Base-by-base conservation (phyloP, 2,888 invertebrate genomes). In the Holacanthella duospinosa region DNA sequence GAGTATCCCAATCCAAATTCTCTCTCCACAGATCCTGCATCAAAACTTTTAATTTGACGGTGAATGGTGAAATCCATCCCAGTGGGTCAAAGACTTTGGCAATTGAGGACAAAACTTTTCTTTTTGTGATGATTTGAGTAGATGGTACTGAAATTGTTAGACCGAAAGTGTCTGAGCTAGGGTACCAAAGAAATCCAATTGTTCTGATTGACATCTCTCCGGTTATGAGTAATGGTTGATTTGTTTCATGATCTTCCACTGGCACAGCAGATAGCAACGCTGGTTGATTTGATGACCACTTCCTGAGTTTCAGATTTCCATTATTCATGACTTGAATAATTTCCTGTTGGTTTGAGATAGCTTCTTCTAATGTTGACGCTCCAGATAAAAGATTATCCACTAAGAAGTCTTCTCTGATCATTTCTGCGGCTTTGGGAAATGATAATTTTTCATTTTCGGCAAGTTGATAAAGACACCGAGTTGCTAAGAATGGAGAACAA, bases 361-460 rank as follows among this genome's bases (percentile, higher is more conserved):
- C 54, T 4, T n/a, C 21, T 53, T 53, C 24, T 9, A 53, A 6
- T 6, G 21, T 6, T 12, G 54, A 53, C 4, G 54, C 54, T 12
- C 54, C 54, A 24, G 54, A 53, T 6, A 53, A n/a, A 53, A 53
- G 54, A 53, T 53, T 53, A 12, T 53, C 54, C 4, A 53, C 54
- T n/a, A 53, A n/a, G n/a, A 53, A 53, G n/a, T 53, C n/a, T 53
- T 53, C n/a, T 21, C n/a, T 53, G n/a, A 53, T 53, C 9, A 53
- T n/a, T 9, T 25, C 4, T 12, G 21, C 4, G 6, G n/a, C n/a
- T n/a, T 53, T 53, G 24, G 54, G 54, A 25, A 12, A 6, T 12
- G 6, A 16, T 6, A 4, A 6, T 25, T 21, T 21, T n/a, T 25
- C 56, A 9, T 55, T 4, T 53, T 6, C n/a, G n/a, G n/a, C 54